These are phyloP conservation scores for Stenchaetothrips biformis DNA, from an alignment of 2,888 invertebrate genomes.

Conservation along the genomic window DNA sequence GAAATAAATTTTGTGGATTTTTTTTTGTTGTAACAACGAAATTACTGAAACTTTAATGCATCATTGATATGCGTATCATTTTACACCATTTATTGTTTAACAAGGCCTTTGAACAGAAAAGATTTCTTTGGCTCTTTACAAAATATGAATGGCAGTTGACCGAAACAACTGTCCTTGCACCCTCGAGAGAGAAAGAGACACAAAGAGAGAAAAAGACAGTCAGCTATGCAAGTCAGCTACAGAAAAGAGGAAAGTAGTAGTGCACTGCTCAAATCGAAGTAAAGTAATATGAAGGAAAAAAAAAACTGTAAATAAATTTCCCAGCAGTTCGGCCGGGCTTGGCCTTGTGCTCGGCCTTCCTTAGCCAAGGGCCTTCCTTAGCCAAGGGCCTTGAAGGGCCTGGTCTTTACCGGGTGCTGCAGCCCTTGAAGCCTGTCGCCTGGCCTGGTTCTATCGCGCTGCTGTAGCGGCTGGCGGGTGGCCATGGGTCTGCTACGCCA, in stretches of 20 bases:
- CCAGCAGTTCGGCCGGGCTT: not conserved
- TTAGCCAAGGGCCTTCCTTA: too few species aligned
- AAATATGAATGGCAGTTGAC: too few species aligned
- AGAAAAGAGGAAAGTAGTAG: not conserved
- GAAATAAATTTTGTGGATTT: too few species aligned
- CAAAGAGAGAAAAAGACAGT: not conserved
- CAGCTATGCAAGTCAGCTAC: not conserved
- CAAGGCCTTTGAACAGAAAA: too few species aligned
- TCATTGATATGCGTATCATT: too few species aligned
- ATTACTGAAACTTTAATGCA: too few species aligned
- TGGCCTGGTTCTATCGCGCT: slow-evolving; percentile 16
- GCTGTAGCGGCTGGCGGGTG: slow-evolving; percentile 14
- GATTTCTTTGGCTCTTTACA: too few species aligned
- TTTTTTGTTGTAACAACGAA: too few species aligned
- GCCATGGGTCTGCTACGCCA: slow-evolving; percentile 12
- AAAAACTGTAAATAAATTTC: not conserved
- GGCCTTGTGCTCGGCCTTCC: too few species aligned
- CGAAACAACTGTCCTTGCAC: too few species aligned
- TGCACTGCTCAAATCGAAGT: not conserved
- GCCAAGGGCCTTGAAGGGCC: not conserved
- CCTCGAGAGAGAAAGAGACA: not conserved
- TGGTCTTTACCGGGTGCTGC: slow-evolving; percentile 10
- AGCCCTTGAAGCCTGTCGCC: not conserved
- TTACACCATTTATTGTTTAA: too few species aligned
- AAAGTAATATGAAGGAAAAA: too few species aligned